Base-by-base conservation (phyloP, 2,113 vertebrate genomes). In the Burhinus oedicnemus region DNA sequence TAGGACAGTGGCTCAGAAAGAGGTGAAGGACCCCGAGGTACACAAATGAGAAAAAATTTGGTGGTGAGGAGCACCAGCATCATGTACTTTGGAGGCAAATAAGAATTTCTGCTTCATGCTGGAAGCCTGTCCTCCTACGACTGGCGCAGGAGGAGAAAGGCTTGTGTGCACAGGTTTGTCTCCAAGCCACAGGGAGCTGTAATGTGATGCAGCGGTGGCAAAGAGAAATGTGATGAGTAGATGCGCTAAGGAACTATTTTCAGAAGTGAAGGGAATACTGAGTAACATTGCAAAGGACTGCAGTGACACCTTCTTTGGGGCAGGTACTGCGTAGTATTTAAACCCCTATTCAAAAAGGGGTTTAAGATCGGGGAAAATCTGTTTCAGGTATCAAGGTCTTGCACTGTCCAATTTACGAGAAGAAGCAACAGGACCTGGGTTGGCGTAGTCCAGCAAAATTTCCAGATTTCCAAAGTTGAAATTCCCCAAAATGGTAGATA, bases 211-310 rank as follows among this genome's bases (percentile, higher is more conserved):
- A 85, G 74, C 0, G 8, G 16, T 44, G 61, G 52, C 52, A 64
- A 47, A 55, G 78, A 79, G 85, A 52, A 93, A 85, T 94, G 47
- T 49, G 89, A 91, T 57, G 78, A 89, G 91, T 9, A 32, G 64
- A 52, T 91, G 77, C 2, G 21, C 49, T 90, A 71, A 90, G 95
- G 81, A 91, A 89, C 89, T 96, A 91, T 96, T 96, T 96, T 96
- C 65, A 94, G 95, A 65, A 89, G 70, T 0, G 0, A 47, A 87
- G 69, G 40, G 69, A 61, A 82, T 30, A 89, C 49, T 0, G 1
- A 92, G 32, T 75, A 71, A 71, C 4, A 9, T 3, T 36, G 69
- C 69, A 72, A 69, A 79, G 61, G 68, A 11, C 32, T 70, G 83
- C 47, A 21, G 47, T 64, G 89, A 38, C 80, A 87, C 23, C 52